These are phyloP conservation scores for Papilio protenor DNA, from an alignment of 2,888 invertebrate species.

Conservation along the genomic window DNA sequence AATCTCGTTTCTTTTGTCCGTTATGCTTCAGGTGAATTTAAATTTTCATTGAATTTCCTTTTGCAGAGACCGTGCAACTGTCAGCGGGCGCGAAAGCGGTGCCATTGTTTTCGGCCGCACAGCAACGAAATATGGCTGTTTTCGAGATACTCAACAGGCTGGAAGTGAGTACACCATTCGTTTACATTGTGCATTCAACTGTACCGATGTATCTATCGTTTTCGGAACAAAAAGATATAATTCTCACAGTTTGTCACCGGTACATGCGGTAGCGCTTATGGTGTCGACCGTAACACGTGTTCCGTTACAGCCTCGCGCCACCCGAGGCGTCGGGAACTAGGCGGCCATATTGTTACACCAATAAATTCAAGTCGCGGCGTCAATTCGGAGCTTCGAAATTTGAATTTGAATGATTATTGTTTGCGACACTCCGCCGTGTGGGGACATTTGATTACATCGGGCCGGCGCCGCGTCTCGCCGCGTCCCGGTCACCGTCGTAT, in stretches of 20 bases:
- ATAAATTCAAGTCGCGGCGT: constrained; percentile 69
- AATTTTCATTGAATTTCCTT: constrained; percentile 58
- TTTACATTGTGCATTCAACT: constrained; percentile 42
- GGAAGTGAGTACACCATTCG: constrained; percentile 87
- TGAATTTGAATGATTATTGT: constrained; percentile 74
- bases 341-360: constrained; percentile 55
- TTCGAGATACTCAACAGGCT: constrained; percentile 98
- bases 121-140: constrained; percentile 98
- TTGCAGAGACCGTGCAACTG: constrained; percentile 97
- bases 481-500: constrained; percentile 62
- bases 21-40: constrained; percentile 45
- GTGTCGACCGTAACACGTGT: constrained; percentile 73
- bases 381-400: constrained; percentile 68
- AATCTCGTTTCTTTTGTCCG: constrained; percentile 39
- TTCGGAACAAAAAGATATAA: constrained; percentile 51
- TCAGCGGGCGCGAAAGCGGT: constrained; percentile 93
- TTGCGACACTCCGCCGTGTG: constrained; percentile 50
- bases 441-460: constrained; percentile 74
- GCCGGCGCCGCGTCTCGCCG: constrained; percentile 60
- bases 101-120: constrained; percentile 96
- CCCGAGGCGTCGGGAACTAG: constrained; percentile 59
- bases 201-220: constrained; percentile 5
- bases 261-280: constrained; percentile 55
- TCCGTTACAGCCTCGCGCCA: constrained; percentile 57
- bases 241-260: constrained; percentile 57